Conservation (phyloP, 2,888 invertebrate species). For the Drosophila demipolita region DNA sequence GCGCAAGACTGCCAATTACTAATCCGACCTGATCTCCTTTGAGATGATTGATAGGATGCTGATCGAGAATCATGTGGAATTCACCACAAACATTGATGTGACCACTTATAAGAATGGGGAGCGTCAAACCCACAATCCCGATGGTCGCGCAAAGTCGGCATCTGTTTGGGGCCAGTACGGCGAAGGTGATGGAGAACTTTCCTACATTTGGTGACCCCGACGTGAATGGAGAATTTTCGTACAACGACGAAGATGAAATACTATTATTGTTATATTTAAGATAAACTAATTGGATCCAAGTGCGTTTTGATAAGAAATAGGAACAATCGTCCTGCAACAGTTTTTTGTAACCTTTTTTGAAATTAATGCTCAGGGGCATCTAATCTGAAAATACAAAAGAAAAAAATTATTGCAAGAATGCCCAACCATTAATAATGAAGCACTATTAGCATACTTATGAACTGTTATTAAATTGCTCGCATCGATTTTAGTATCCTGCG, state of each 20-base stretch:
- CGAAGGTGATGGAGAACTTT: constrained; percentile 86
- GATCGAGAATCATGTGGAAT: constrained; percentile 91
- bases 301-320: not conserved
- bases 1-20: constrained; percentile 88
- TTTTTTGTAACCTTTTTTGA: not conserved
- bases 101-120: constrained; percentile 92
- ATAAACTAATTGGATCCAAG: not conserved
- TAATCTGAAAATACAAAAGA: constrained; percentile 34
- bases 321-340: constrained; percentile 33
- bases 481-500: constrained; percentile 89
- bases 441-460: constrained; percentile 85
- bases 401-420: not conserved
- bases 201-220: too few relatives aligned
- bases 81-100: constrained; percentile 95
- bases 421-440: too few relatives aligned
- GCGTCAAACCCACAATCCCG: constrained; percentile 94
- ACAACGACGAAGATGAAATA: not conserved
- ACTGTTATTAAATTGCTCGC: constrained; percentile 86
- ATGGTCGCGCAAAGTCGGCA: constrained; percentile 86
- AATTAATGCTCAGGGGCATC: constrained; percentile 47
- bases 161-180: constrained; percentile 96
- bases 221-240: too few relatives aligned
- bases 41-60: constrained; percentile 91
- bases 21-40: constrained; percentile 91
- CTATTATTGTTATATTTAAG: constrained; percentile 3